Percentiles rank a stretch among this genome's conserved stretches.
Evolutionary conservation across 1,140 invertebrate genomes (phyloP).

Genomic region (Drosophila ohnishii): DNA sequence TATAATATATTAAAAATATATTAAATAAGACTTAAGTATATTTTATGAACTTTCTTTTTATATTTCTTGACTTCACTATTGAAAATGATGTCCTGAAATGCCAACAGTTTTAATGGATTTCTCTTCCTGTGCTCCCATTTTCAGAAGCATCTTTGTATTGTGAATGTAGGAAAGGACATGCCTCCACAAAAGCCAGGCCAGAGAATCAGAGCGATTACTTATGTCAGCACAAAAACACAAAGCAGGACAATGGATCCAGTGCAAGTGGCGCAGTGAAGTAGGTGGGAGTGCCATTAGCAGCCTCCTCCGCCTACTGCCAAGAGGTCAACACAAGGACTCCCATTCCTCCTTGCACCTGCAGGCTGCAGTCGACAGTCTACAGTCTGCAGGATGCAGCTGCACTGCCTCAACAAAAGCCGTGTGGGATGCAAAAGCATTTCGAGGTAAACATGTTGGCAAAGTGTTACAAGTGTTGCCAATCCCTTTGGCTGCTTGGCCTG

Average conservation of each 20-base stretch:
- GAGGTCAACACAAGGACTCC: conserved; percentile 52
- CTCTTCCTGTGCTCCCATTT: conserved; percentile 1
- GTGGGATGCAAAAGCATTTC: conserved; percentile 57
- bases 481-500: conserved; percentile 38
- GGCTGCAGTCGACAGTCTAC: no score
- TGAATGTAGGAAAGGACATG: conserved; percentile 11
- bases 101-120: conserved; percentile 1
- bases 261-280: conserved; percentile 6
- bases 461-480: conserved; percentile 64
- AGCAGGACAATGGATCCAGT: conserved; percentile 49
- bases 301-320: conserved; percentile 26
- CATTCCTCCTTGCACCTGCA: conserved; percentile 11
- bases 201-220: conserved; percentile 65
- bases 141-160: conserved; percentile 1
- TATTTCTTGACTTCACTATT: no score
- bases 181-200: conserved; percentile 24
- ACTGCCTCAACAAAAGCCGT: conserved; percentile 31
- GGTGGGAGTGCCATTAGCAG: conserved; percentile 53
- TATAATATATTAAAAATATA: no score
- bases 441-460: conserved; percentile 63
- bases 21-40: no score
- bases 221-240: conserved; percentile 68
- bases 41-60: no score
- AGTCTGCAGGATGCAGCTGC: conserved; percentile 19
- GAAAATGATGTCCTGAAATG: not conserved